Base-by-base conservation (phyloP, 1,140 invertebrate genomes). In the Carposina sasakii region DNA sequence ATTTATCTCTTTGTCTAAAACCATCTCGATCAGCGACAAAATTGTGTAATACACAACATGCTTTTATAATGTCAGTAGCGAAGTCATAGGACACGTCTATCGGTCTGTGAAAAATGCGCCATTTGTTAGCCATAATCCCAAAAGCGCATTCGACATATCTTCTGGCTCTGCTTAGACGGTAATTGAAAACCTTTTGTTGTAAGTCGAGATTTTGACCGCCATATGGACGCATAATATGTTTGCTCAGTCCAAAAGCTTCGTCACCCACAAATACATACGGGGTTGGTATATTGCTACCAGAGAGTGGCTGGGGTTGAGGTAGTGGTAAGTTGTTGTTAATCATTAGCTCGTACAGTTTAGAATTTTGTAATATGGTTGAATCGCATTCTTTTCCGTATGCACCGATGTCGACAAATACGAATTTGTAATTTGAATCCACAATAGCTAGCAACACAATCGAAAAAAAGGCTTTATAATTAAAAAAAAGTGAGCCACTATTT, bases 41-140 rank as follows among this genome's bases (percentile, higher is more conserved):
- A 56, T 78, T 81, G 51, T 81, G 75, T 15, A 82, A 40, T 20
- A 76, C 59, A 49, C 63, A 72, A 45, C 63, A 76, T 21, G 61
- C 60, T 54, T 72, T 69, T 10, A 70, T 54, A 19, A 77, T 76
- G 45, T 54, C 51, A 17, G 42, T 47, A n/a, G 63, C 55, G 40
- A 72, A 65, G 24, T 66, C 53, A 17, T 49, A 23, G 15, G 46
- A 41, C 4, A 72, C 62, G 63, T 78, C 64, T 10, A 76, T 33
- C 9, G 76, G 57, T 37, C 60, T 17, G 48, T 78, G 71, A 41
- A 76, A 67, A 44, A 81, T 67, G 52, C 71, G 33, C 71, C 67
- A 78, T 56, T 72, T 77, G 47, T 76, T 77, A 9, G 40, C 28
- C 10, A 69, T 22, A 12, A 72, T 66, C 9, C 61, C 66, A 48